Conservation (phyloP, 2,888 invertebrate species). For the Troides aeacus region DNA sequence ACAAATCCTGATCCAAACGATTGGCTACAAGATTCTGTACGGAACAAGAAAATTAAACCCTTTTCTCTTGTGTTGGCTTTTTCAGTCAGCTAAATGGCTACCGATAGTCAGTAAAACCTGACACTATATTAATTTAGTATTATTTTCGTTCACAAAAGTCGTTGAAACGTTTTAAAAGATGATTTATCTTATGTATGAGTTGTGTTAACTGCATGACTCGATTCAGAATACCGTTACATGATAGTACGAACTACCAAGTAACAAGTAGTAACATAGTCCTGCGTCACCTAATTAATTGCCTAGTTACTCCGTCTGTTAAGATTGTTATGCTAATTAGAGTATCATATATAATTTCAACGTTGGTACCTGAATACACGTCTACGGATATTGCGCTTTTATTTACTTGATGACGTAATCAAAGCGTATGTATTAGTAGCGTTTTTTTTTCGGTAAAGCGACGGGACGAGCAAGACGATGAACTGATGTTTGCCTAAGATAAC, state of each 20-base stretch:
- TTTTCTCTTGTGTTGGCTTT: slow-evolving; percentile 1
- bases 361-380: slow-evolving; percentile 2
- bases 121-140: neutral
- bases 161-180: neutral
- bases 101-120: neutral
- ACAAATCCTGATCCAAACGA: slow-evolving; percentile 14
- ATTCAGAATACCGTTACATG: neutral
- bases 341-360: slow-evolving; percentile 23
- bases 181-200: neutral
- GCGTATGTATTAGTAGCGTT: no score
- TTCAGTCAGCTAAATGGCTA: neutral
- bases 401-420: neutral
- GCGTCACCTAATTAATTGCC: slow-evolving; percentile 26
- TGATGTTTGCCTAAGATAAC: no score
- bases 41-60: slow-evolving; percentile 21
- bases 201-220: neutral
- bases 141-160: neutral
- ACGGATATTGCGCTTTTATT: neutral
- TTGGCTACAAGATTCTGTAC: slow-evolving; percentile 8
- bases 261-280: slow-evolving; percentile 21
- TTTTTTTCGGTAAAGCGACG: no score
- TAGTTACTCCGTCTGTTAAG: slow-evolving; percentile 26
- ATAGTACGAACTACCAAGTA: slow-evolving; percentile 18
- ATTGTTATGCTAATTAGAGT: slow-evolving; percentile 25
- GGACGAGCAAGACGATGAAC: no score